These are phyloP conservation scores for Endomychus coccineus DNA, from an alignment of 2,888 invertebrate species.

Conservation along the genomic window DNA sequence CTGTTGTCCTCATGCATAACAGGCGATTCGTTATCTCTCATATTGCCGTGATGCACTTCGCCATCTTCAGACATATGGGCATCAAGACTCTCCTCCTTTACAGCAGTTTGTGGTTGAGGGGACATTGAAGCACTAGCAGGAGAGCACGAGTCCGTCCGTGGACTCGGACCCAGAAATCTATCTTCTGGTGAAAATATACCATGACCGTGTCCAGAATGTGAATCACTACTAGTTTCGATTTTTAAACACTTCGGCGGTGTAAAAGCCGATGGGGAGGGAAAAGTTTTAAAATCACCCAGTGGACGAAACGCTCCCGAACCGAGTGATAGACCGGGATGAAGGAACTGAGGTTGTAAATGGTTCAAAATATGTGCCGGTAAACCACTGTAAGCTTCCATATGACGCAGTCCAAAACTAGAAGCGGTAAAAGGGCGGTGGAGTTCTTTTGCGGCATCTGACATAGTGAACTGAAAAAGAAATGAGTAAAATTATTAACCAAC, in stretches of 20 bases:
- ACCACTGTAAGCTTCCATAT: constrained; percentile 54
- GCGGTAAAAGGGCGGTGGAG: constrained; percentile 59
- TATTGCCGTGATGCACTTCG: constrained; percentile 44
- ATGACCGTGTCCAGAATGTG: constrained; percentile 34
- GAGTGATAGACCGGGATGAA: constrained; percentile 58
- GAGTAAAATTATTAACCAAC: no score
- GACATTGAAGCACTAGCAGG: constrained; percentile 54
- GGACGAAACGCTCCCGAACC: constrained; percentile 54
- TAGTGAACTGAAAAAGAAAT: constrained; percentile 37
- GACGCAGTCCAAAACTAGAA: constrained; percentile 48
- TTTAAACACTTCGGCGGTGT: constrained; percentile 61
- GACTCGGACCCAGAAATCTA: constrained; percentile 42
- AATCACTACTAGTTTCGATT: constrained; percentile 43
- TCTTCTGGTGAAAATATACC: constrained; percentile 43
- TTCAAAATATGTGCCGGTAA: constrained; percentile 59
- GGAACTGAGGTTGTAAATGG: constrained; percentile 64
- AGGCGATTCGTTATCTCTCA: constrained; percentile 38
- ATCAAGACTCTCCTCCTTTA: constrained; percentile 51
- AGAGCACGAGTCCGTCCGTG: constrained; percentile 53
- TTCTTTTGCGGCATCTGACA: constrained; percentile 53
- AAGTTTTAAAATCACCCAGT: constrained; percentile 50
- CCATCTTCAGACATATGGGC: constrained; percentile 53
- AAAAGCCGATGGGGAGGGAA: constrained; percentile 57
- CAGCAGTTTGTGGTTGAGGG: constrained; percentile 40
- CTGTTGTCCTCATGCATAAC: constrained; percentile 42